Conservation (phyloP, 64 coral and sea anemone species). For the Astreopora myriophthalma region DNA sequence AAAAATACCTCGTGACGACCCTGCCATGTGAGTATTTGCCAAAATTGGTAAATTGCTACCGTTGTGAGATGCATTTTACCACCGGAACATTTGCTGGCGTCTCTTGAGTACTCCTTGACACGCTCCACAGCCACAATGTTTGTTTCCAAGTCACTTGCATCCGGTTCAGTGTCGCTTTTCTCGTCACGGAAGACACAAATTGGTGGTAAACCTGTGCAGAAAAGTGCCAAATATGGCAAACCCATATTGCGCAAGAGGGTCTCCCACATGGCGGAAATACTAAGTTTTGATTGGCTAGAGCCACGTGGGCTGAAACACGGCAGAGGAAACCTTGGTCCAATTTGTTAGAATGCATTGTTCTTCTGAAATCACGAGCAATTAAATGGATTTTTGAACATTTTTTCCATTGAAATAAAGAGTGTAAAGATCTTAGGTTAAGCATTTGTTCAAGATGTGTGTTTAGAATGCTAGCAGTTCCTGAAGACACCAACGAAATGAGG, state of each 20-base stretch:
- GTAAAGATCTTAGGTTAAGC: neutral
- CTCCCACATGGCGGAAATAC: slow-evolving; percentile 33
- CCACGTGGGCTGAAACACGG: slow-evolving; percentile 19
- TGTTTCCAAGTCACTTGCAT: too few species aligned
- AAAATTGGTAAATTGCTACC: too few species aligned
- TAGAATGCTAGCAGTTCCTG: slow-evolving; percentile 45
- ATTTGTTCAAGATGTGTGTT: neutral
- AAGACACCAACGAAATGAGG: slow-evolving; percentile 38
- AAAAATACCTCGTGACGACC: too few species aligned
- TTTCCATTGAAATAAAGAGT: neutral
- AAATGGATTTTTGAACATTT: neutral
- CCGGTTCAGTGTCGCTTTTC: too few species aligned
- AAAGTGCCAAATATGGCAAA: neutral
- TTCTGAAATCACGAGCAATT: neutral
- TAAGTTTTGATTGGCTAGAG: slow-evolving; percentile 24
- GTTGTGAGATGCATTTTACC: too few species aligned
- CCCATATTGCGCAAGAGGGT: neutral
- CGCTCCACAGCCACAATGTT: too few species aligned
- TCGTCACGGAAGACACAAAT: too few species aligned
- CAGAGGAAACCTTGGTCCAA: slow-evolving; percentile 20
- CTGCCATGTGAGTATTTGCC: too few species aligned
- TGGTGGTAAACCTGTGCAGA: too few species aligned
- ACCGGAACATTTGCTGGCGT: too few species aligned
- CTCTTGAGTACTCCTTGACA: too few species aligned
- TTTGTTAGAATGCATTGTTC: slow-evolving; percentile 38